phyloP scores from a whole-genome alignment of 2,113 vertebrate genomes.

The Todiramphus saurophagus region DNA sequence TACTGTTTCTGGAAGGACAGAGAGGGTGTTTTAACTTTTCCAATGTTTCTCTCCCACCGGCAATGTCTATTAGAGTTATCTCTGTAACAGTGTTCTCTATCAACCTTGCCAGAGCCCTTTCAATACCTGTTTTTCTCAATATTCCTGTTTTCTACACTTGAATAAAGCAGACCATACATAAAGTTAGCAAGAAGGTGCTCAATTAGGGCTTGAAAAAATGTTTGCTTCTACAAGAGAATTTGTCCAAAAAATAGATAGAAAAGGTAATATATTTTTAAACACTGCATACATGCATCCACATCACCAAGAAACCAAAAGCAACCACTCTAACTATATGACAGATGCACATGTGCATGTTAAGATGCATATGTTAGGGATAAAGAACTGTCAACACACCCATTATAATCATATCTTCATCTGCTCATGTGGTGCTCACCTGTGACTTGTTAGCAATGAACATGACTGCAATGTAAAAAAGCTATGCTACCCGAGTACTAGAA shows the following conservation, averaged over 20 bases:
- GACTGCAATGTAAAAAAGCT: conserved; percentile 73
- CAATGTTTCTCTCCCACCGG: background rate
- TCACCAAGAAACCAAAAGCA: conserved; percentile 39
- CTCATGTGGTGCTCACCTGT: conserved; percentile 78
- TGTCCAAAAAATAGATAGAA: background rate
- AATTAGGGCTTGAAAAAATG: background rate
- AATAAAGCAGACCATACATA: background rate
- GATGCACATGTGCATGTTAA: conserved; percentile 73
- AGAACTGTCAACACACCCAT: conserved; percentile 80
- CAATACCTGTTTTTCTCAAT: conserved; percentile 21
- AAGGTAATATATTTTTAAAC: background rate
- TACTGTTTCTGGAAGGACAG: conserved; percentile 10
- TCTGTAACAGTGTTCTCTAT: background rate
- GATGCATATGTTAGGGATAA: conserved; percentile 73
- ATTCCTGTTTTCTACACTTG: background rate
- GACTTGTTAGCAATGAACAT: conserved; percentile 76
- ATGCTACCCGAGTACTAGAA: conserved; percentile 26
- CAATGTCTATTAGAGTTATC: conserved; percentile 29
- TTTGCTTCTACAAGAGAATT: background rate
- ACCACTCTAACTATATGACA: conserved; percentile 52
- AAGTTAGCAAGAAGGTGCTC: background rate
- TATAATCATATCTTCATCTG: conserved; percentile 80
- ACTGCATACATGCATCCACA: background rate
- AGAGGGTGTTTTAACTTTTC: conserved; percentile 15
- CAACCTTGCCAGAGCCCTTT: conserved; percentile 9